Base-by-base conservation (phyloP, 2,797 vertebrate genomes). In the Mastacembelus armatus region DNA sequence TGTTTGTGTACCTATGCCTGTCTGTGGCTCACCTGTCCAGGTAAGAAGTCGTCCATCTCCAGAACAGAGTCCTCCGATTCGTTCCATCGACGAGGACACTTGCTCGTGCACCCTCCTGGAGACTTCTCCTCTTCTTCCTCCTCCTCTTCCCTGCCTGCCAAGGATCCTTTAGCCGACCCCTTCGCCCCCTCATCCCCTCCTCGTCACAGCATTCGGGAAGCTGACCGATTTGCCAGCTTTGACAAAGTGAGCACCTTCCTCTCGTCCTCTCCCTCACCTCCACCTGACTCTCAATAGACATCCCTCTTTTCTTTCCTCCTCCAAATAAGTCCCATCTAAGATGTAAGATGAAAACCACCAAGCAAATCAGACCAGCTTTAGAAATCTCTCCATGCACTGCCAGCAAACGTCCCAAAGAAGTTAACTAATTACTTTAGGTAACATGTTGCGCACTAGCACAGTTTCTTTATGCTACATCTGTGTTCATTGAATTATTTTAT, bases 211-310 rank as follows among this genome's bases (percentile, higher is more conserved):
- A 86, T 92, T 85, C 93, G 95, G 87, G 92, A 95, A 89, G 90
- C 95, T 89, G 95, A 95, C 86, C 94, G 94, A 93, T 98, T 97
- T 96, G 96, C 96, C 95, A 96, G 95, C 95, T 97, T 98, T 94
- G 97, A 96, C 95, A 96, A 96, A 97, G 98, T 99, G 97, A 99
- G 98, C 96, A 95, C 92, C 92, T 90, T 87, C 90, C 88, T 86
- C 83, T 88, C 90, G 44, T 84, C 88, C 73, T 92, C 90, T 83
- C 87, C 91, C 74, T 90, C 89, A 77, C 80, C 85, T 76, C 81
- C 82, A 75, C 61, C 82, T 75, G 89, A 93, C 78, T 89, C 85
- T 84, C 80, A 88, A 14, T 94, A 92, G 88, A 68, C 50, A 68
- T 36, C 50, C 61, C 61, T 64, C 81, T 78, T 65, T 71, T 49